Evolutionary conservation across 2,113 vertebrate genomes (phyloP), one percentile per base, ranked within the genome.

Genomic region (Festucalex cinctus): DNA sequence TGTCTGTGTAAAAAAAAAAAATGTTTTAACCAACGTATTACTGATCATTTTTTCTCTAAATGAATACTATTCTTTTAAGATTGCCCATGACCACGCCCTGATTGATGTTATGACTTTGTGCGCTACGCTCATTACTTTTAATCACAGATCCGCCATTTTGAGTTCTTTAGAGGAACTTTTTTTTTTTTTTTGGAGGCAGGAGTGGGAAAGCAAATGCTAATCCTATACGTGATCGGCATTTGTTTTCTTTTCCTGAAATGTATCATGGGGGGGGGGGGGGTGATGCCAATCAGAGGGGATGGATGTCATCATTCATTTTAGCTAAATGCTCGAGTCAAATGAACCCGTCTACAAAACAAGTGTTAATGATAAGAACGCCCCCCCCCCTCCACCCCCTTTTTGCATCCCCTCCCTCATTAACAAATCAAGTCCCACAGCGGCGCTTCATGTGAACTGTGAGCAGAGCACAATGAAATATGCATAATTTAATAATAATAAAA

Each of bases 401-500:
- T n/a, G n/a, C n/a, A n/a, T n/a, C 59, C n/a, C n/a, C 9, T 22
- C 37, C 20, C 48, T 79, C 78, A 65, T 88, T 82, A 79, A 75
- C 63, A 75, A 72, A 85, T 73, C 19, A 74, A 71, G 58, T 73
- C 84, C 78, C 77, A 78, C 1, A 77, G 71, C 82, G 80, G 81
- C 65, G 60, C 69, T 17, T 86, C 78, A 76, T 72, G 79, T 77
- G 76, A 78, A 76, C 51, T 17, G 43, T 28, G 73, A n/a, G 58
- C 64, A 75, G 73, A 77, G 76, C 83, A 78, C 76, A 79, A 83
- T 84, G 74, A 78, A 85, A 84, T 71, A 71, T 89, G 77, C 85
- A 89, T 83, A 70, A 32, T 87, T 88, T 88, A 77, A 89, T 85
- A 39, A 3, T 75, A 73, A 37, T n/a, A n/a, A n/a, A n/a, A n/a